These are phyloP conservation scores for Teleopsis dalmanni DNA, from an alignment of 1,140 invertebrate genomes.

Conservation along the genomic window DNA sequence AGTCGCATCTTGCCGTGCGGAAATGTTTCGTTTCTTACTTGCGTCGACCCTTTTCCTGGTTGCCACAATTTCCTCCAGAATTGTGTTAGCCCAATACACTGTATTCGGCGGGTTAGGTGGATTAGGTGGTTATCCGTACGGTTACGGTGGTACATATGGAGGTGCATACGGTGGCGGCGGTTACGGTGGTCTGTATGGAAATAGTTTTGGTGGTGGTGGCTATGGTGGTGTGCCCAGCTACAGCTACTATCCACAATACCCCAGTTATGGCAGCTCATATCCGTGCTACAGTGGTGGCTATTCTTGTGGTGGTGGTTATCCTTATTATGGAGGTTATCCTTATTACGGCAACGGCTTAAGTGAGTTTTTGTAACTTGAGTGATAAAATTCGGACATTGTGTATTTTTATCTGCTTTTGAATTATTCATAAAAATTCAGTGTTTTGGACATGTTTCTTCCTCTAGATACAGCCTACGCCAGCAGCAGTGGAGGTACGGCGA, in stretches of 20 bases:
- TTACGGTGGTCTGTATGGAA: constrained; percentile 12
- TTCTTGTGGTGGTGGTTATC: constrained; percentile 17
- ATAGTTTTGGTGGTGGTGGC: constrained; percentile 16
- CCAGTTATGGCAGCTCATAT: constrained; percentile 13
- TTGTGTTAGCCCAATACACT: no score
- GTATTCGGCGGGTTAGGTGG: no score
- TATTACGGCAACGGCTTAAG: constrained; percentile 28
- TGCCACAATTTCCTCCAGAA: no score
- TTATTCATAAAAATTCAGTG: constrained; percentile 21
- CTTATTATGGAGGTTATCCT: constrained; percentile 27
- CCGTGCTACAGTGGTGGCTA: constrained; percentile 11
- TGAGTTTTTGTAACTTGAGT: constrained; percentile 17
- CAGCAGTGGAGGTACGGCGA: constrained; percentile 31
- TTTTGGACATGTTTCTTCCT: constrained; percentile 35
- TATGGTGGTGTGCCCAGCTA: constrained; percentile 19
- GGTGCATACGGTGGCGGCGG: constrained; percentile 13
- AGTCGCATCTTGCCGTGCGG: no score
- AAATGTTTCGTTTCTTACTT: no score
- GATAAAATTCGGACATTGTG: not conserved
- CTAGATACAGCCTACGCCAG: constrained; percentile 35
- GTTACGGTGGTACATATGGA: not conserved
- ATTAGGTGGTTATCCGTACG: no score
- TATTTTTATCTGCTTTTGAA: not conserved
- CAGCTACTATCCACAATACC: constrained; percentile 14
- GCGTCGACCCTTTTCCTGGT: no score